Evolutionary conservation across 2,888 invertebrate species (phyloP).

Genomic region (Catocala fraxini): DNA sequence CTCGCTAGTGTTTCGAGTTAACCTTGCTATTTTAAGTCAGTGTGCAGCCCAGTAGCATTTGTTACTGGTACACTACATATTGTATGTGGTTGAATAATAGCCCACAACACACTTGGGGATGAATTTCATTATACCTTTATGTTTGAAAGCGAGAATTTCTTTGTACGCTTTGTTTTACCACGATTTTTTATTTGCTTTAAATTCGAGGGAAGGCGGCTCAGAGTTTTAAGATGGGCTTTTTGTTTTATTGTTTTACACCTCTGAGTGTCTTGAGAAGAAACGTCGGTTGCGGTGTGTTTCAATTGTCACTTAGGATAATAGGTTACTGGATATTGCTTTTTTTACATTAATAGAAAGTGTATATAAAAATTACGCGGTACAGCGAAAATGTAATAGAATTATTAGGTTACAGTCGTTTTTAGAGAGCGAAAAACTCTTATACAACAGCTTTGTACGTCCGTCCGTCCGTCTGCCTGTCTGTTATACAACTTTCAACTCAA

Average conservation of each 20-base stretch:
- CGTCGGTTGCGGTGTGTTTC: background rate
- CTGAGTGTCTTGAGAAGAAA: constrained; percentile 3
- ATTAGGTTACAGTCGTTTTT: too few relatives aligned
- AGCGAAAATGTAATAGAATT: too few relatives aligned
- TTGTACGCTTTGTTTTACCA: constrained; percentile 69
- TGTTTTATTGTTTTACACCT: constrained; percentile 17
- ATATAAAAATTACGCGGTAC: too few relatives aligned
- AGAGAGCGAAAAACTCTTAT: too few relatives aligned
- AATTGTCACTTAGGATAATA: background rate
- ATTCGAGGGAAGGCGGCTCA: constrained; percentile 55
- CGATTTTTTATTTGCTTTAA: constrained; percentile 72
- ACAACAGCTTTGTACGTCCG: too few relatives aligned
- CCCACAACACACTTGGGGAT: constrained; percentile 82
- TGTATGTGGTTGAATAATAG: constrained; percentile 84
- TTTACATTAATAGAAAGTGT: too few relatives aligned
- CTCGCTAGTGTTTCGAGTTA: constrained; percentile 52
- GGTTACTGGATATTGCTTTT: too few relatives aligned
- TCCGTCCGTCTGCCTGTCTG: too few relatives aligned
- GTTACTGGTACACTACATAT: constrained; percentile 80
- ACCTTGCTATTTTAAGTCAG: constrained; percentile 53
- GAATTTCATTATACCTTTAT: constrained; percentile 85
- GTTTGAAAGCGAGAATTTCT: constrained; percentile 75
- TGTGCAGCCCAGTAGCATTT: constrained; percentile 71
- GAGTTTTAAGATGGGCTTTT: constrained; percentile 45
- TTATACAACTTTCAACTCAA: too few relatives aligned